Conservation (phyloP, 1,140 invertebrate species). For the Ostrea denselamellosa region DNA sequence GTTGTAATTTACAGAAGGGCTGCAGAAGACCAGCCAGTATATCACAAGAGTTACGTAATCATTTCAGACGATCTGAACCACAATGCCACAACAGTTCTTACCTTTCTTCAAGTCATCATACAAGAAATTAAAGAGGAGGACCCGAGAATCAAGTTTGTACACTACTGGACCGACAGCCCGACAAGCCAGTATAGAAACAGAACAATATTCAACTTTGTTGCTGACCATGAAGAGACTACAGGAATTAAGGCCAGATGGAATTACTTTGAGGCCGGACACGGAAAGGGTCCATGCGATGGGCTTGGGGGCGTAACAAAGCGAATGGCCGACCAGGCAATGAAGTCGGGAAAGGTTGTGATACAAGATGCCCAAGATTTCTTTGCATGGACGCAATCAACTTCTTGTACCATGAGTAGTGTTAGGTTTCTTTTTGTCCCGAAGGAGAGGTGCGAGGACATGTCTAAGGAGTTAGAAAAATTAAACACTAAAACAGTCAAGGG, state of each 20-base stretch:
- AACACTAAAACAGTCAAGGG: no score
- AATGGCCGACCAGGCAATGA: not conserved
- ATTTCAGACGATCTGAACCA: constrained; percentile 34
- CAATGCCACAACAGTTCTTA: not conserved
- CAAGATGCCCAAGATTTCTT: constrained; percentile 28
- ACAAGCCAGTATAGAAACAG: constrained; percentile 55
- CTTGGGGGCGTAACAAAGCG: no score
- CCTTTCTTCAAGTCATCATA: no score
- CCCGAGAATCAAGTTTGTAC: constrained; percentile 46
- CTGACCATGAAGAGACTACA: not conserved
- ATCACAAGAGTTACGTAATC: constrained; percentile 39
- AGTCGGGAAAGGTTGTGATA: not conserved
- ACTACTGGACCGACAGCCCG: constrained; percentile 61
- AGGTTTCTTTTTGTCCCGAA: no score
- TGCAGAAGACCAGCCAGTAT: not conserved
- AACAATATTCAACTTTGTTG: constrained; percentile 44
- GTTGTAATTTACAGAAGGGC: constrained; percentile 17
- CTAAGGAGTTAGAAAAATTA: no score
- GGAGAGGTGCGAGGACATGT: no score
- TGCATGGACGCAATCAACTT: constrained; percentile 20
- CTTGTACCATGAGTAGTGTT: not conserved
- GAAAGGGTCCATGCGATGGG: constrained; percentile 63
- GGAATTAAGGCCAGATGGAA: constrained; percentile 47
- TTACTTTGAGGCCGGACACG: constrained; percentile 57
- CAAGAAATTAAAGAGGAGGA: not conserved